Evolutionary conservation across 2,113 vertebrate genomes (phyloP), one percentile per base, ranked within the genome.

Genomic region (Caloenas nicobarica): DNA sequence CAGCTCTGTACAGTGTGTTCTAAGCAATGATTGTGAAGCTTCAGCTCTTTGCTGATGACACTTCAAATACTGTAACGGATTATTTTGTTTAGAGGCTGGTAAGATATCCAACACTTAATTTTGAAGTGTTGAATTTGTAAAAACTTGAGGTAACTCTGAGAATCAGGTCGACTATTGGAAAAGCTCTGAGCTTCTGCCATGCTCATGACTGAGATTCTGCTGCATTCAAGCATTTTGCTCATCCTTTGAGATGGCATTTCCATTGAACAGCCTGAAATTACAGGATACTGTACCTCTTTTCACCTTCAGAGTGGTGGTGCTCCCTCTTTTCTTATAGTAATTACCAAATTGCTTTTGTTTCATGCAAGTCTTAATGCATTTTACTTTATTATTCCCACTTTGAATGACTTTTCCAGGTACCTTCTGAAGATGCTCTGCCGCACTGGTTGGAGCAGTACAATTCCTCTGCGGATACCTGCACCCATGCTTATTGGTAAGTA

Each of bases 391-490:
- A 66, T 31, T 82, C 33, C 46, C 10, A 9, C 57, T 83, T 78
- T 9, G 51, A 38, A 21, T 81, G 26, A 42, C 54, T 87, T 77
- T 95, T 93, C 3, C 94, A 99, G 99, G 99, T 99, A 22, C 96
- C 99, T 79, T 99, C 99, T 62, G 99, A 99, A 65, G 99, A 99
- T 46, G 99, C 99, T 64, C 98, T 99, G 91, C 98, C 98, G 14
- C 98, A 99, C 97, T 99, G 99, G 99, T 96, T 98, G 28, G 99
- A 99, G 83, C 99, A 99, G 96, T 99, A 99, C 97, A 98, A 96
- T 54, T 99, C 98, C 13, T 99, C 99, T 44, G 99, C 99, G 6
- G 98, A 99, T 40, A 99, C 99, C 70, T 99, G 99, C 89, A 99
- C 99, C 70, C 99, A 99, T 26, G 99, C 99, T 10, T 99, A 98